Evolutionary conservation across 2,888 invertebrate genomes (phyloP), one percentile per base, ranked within the genome.

Genomic region (Fragum whitleyi): DNA sequence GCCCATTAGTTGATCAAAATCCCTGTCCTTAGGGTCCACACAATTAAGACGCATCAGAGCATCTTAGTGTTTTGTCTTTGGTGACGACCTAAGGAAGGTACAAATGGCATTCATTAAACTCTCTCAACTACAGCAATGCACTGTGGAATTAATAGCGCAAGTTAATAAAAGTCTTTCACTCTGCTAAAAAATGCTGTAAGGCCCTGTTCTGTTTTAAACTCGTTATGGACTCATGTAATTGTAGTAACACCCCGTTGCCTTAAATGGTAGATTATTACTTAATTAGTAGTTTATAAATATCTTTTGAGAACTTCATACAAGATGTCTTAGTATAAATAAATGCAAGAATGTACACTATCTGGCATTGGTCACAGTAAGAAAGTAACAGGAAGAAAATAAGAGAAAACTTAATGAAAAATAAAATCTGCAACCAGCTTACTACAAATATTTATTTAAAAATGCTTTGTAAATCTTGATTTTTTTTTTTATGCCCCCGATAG

Each of bases 41-140:
- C 71, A 71, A 62, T 69, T 75, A 6, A 75, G 39, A n/a, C 75
- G 23, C 75, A 69, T 69, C 21, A 61, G 23, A 11, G 59, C 39
- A 61, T 75, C 68, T n/a, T 69, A 57, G 32, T 68, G 57, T 29
- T 21, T 2, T 55, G 74, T 74, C 23, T 53, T 68, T 1, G 61
- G 21, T 61, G 59, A 75, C 5, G 75, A 42, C 26, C 59, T 59
- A 9, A 47, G 21, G 28, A 51, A 59, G 6, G 76, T 76, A 53
- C 70, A 70, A 6, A 76, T n/a, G 62, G 70, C 76, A 71, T 70
- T 70, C 70, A 76, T 76, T 14, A 70, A 53, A 21, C 62, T 62
- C 73, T 61, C 29, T 62, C 73, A 16, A 73, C 62, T 28, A 73
- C 77, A 57, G 65, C 77, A 1, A 71, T 77, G 26, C 65, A 53